phyloP scores from a whole-genome alignment of 1,140 invertebrate genomes.

The Drosophila dunni region DNA sequence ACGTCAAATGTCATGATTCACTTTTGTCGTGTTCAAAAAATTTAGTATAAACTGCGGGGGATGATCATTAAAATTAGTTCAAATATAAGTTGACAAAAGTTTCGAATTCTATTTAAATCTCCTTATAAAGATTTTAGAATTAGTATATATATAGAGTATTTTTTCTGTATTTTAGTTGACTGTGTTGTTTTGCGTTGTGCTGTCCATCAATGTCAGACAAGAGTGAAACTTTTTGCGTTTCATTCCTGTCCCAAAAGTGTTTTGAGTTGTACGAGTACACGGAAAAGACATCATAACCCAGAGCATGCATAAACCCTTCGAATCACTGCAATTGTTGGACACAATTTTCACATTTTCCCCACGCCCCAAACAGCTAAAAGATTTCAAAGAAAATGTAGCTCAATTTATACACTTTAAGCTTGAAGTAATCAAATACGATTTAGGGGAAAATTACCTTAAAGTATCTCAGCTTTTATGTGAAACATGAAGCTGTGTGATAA shows the following conservation, averaged over 20 bases:
- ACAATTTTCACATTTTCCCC: conserved; percentile 10
- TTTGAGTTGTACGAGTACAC: background rate
- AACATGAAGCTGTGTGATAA: too few species aligned
- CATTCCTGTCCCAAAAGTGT: background rate
- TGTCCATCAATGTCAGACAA: background rate
- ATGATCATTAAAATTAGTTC: background rate
- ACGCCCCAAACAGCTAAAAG: background rate
- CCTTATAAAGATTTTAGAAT: conserved; percentile 1
- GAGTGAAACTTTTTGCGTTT: background rate
- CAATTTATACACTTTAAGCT: background rate
- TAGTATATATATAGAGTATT: background rate
- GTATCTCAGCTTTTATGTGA: too few species aligned
- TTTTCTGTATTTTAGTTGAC: background rate
- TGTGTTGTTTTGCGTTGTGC: background rate
- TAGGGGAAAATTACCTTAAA: background rate
- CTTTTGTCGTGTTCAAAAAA: conserved; percentile 27
- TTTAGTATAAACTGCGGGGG: conserved; percentile 6
- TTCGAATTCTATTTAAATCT: background rate
- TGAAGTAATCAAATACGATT: background rate
- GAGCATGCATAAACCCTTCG: conserved; percentile 6
- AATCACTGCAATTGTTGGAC: conserved; percentile 13
- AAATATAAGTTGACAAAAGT: background rate
- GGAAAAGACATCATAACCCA: conserved; percentile 17
- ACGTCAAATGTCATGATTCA: conserved; percentile 26
- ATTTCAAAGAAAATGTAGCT: background rate